A percentile compares a stretch with the other conserved stretches of the same genome.
Conservation (phyloP, 2,113 vertebrate genomes). For the Dicaeum eximium region DNA sequence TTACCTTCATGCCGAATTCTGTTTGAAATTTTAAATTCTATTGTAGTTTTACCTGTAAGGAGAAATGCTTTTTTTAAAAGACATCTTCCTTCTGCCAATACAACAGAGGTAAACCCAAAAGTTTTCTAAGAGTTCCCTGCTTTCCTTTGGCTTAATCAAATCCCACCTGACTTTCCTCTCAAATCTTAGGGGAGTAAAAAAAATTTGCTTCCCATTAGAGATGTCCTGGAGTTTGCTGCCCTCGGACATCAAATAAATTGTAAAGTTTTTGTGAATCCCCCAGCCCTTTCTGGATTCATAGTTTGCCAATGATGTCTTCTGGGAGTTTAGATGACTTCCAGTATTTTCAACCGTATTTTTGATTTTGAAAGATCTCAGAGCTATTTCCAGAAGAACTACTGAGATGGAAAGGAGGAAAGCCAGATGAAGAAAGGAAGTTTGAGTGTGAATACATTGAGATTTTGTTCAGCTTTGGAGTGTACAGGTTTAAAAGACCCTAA, state of each 20-base stretch:
- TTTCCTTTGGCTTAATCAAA: neutral
- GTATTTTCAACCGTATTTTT: neutral
- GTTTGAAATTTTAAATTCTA: neutral
- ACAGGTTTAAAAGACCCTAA: neutral
- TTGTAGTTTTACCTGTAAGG: neutral
- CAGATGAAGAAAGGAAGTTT: neutral
- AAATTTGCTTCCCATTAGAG: neutral
- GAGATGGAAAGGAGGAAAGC: neutral
- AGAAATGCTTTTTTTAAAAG: neutral
- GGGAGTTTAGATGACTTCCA: neutral
- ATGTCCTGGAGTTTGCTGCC: neutral
- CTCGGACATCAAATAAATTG: accelerated
- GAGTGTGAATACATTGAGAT: neutral
- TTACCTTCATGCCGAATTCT: neutral
- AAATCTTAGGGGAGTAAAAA: neutral
- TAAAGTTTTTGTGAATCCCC: neutral
- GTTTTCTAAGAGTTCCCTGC: neutral
- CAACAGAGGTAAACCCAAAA: neutral
- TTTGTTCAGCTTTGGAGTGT: neutral
- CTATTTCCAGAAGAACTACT: neutral
- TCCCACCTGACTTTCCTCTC: neutral
- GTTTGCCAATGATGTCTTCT: neutral
- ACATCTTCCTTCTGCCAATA: neutral
- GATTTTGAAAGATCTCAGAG: neutral
- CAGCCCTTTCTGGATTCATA: neutral